These are phyloP conservation scores for Drosophila funebris DNA, from an alignment of 1,140 invertebrate genomes.

Conservation along the genomic window DNA sequence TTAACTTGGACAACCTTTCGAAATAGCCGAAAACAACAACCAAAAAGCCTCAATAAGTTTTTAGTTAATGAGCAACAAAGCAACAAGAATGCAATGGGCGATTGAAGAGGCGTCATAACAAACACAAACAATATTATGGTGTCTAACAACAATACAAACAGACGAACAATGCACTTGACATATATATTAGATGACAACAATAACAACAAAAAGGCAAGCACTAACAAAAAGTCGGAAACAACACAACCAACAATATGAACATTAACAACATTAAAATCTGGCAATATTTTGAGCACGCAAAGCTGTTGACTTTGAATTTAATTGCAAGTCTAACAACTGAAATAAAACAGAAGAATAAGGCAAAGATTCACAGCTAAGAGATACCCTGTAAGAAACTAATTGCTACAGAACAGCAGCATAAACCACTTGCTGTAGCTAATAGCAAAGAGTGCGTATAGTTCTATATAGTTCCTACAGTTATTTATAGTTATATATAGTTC, in stretches of 20 bases:
- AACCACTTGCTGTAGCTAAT: too few relatives aligned
- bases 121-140: slow-evolving; percentile 12
- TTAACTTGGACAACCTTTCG: slow-evolving; percentile 2
- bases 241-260: slow-evolving; percentile 7
- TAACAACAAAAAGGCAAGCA: not conserved
- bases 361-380: not conserved
- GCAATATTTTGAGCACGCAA: slow-evolving; percentile 60
- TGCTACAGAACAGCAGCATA: too few relatives aligned
- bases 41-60: not conserved
- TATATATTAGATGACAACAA: slow-evolving; percentile 34
- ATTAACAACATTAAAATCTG: slow-evolving; percentile 50
- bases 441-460: too few relatives aligned
- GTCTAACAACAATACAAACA: not conserved
- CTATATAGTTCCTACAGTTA: too few relatives aligned
- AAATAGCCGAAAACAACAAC: not conserved
- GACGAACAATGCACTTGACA: slow-evolving; percentile 60
- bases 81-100: slow-evolving; percentile 7
- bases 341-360: not conserved
- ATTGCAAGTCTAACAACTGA: slow-evolving; percentile 23
- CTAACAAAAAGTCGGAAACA: slow-evolving; percentile 12
- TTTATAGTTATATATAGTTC: too few relatives aligned
- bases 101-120: slow-evolving; percentile 10
- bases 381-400: slow-evolving; percentile 14
- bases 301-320: slow-evolving; percentile 72
- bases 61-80: slow-evolving; percentile 8